Base-by-base conservation (phyloP, 2,113 vertebrate genomes). In the Pedionomus torquatus region DNA sequence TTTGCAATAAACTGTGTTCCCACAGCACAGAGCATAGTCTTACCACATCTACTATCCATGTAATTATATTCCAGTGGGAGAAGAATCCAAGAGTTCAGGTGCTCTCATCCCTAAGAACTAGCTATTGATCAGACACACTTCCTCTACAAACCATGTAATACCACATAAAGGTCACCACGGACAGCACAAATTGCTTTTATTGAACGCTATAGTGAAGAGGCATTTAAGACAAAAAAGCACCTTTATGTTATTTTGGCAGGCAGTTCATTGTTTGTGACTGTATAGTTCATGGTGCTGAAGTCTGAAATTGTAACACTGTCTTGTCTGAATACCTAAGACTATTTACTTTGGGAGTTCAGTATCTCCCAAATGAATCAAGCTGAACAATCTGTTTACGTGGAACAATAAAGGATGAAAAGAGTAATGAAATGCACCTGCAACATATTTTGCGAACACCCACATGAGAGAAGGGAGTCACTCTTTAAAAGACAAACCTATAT, bases 181-280 rank as follows among this genome's bases (percentile, higher is more conserved):
- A 74, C 75, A 90, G 79, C 90, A 60, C 37, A 93, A 90, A 93
- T 89, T 94, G 88, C 33, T 95, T 95, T 94, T 94, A 95, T 97
- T 94, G 95, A 97, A 89, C 88, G 75, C 26, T 11, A 37, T 48
- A 81, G 46, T 61, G 46, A 94, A 92, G 86, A 83, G 72, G 37
- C 64, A 90, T 96, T 96, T 90, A 78, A 83, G 68, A 63, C 26
- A 88, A 96, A 90, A 94, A 92, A 75, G 5, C 51, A 75, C 23
- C n/a, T 80, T 89, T 87, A 35, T 95, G 17, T 65, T 97, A 68
- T 86, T 95, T 94, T 90, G 55, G 24, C 75, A 96, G 51, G 30
- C 24, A 82, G 80, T 55, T 94, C 72, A 80, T 87, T 89, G 23
- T 65, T 76, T 82, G 46, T 79, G 66, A 70, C 37, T 70, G 3